Evolutionary conservation across 2,113 vertebrate genomes (phyloP).

Genomic region (Brevimyrus niger): DNA sequence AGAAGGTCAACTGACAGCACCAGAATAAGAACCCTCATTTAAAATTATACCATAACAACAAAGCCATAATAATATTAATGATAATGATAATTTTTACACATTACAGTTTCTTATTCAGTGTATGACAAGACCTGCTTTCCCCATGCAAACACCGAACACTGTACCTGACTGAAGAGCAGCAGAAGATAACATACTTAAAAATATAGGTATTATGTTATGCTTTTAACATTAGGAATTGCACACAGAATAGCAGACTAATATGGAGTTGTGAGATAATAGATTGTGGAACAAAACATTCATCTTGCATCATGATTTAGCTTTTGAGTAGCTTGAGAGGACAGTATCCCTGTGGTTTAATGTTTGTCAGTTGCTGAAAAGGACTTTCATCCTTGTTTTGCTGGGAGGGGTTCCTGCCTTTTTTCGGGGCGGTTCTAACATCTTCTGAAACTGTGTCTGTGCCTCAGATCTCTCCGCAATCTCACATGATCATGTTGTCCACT

Average conservation of each 20-base stretch:
- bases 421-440: constrained; percentile 32
- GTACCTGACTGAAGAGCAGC: neutral
- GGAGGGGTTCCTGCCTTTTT: constrained; percentile 33
- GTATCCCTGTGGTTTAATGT: constrained; percentile 30
- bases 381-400: constrained; percentile 40
- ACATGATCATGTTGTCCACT: constrained; percentile 26
- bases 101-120: neutral
- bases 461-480: constrained; percentile 43
- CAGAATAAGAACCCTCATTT: neutral
- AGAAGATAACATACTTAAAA: neutral
- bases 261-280: neutral
- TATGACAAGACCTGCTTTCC: neutral
- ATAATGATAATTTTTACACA: neutral
- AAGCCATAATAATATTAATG: neutral
- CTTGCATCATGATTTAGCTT: constrained; percentile 33
- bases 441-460: constrained; percentile 30
- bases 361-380: constrained; percentile 30
- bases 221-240: neutral
- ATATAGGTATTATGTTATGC: neutral
- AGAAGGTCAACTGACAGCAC: neutral
- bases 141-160: neutral
- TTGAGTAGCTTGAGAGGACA: constrained; percentile 34
- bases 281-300: constrained; percentile 9
- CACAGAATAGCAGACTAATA: neutral
- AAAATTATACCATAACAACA: neutral